Evolutionary conservation across 1,140 invertebrate species (phyloP).

Genomic region (Sitobion miscanthi): DNA sequence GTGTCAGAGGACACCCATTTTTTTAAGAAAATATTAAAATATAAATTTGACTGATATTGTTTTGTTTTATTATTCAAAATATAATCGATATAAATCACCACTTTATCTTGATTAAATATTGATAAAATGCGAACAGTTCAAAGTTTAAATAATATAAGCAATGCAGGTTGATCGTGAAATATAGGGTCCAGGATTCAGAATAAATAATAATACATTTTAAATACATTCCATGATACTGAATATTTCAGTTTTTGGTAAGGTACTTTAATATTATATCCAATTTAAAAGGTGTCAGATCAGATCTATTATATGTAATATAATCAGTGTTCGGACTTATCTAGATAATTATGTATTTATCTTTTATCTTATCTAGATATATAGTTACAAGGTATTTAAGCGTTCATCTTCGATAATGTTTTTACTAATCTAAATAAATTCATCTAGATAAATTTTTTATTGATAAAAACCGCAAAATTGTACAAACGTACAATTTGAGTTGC

Average conservation of each 20-base stretch:
- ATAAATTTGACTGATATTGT: not conserved
- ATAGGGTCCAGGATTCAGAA: not conserved
- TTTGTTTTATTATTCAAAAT: not conserved
- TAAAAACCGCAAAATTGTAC: too few species aligned
- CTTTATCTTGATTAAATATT: not conserved
- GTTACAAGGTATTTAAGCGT: too few species aligned
- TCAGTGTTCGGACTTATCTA: too few species aligned
- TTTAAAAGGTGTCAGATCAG: not conserved
- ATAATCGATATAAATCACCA: not conserved
- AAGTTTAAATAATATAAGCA: not conserved
- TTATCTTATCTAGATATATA: too few species aligned
- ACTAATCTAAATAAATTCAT: too few species aligned
- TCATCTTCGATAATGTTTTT: too few species aligned
- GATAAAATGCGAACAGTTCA: not conserved
- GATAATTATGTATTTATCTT: too few species aligned
- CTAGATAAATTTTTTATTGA: too few species aligned
- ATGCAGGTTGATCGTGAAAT: not conserved
- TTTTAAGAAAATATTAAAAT: not conserved
- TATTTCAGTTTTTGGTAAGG: not conserved
- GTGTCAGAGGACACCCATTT: too few species aligned
- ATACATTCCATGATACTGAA: not conserved
- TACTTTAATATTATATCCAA: not conserved
- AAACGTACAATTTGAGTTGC: too few species aligned
- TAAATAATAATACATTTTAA: not conserved
- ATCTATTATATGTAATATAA: too few species aligned